Conservation (phyloP, 2,888 invertebrate genomes). For the Hymenopus coronatus region DNA sequence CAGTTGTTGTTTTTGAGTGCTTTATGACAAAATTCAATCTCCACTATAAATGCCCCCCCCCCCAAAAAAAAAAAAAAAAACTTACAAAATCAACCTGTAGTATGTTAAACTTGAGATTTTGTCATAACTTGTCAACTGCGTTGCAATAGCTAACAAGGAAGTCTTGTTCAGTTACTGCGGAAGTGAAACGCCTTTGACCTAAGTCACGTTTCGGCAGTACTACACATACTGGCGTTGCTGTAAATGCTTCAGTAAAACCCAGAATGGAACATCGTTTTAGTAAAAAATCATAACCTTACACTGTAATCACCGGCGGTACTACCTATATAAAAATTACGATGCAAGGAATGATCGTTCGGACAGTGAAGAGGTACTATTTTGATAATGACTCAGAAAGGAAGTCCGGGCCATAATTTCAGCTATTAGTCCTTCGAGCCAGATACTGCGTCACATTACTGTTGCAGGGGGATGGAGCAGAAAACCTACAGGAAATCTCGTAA, state of each 20-base stretch:
- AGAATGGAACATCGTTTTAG: background rate
- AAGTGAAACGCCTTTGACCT: too few species aligned
- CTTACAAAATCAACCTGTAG: too few species aligned
- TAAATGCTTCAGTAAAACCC: background rate
- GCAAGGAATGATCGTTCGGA: background rate
- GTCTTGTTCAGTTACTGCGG: too few species aligned
- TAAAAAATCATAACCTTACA: background rate
- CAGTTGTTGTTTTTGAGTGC: too few species aligned
- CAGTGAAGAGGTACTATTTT: background rate
- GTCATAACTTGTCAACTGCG: too few species aligned
- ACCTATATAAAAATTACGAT: background rate
- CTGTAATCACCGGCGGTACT: background rate
- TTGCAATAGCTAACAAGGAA: too few species aligned
- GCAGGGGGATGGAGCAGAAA: background rate
- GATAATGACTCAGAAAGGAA: background rate
- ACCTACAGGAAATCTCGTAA: background rate
- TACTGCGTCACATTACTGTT: background rate
- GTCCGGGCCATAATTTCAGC: constrained; percentile 2
- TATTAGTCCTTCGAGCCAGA: background rate
- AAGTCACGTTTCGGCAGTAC: too few species aligned
- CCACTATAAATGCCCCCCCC: too few species aligned
- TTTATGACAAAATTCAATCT: too few species aligned
- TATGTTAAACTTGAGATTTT: too few species aligned
- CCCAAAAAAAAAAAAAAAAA: too few species aligned
- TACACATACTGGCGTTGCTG: too few species aligned